Conservation (phyloP, 1,140 invertebrate genomes). For the Matsumurasca onukii region DNA sequence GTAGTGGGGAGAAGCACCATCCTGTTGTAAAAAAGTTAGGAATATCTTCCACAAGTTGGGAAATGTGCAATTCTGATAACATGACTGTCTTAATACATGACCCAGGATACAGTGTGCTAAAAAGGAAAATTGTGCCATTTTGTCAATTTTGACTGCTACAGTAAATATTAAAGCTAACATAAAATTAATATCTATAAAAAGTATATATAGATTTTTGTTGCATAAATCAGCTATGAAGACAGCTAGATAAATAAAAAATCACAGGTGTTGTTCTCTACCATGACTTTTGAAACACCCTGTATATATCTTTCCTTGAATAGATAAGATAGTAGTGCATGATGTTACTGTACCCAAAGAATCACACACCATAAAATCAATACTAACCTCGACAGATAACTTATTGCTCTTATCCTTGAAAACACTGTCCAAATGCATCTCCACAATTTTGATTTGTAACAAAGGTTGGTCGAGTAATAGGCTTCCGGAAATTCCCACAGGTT, state of each 20-base stretch:
- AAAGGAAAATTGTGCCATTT: no score
- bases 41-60: no score
- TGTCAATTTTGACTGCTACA: no score
- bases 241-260: background rate
- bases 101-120: no score
- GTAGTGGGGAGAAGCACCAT: no score
- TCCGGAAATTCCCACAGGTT: no score
- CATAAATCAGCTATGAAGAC: background rate
- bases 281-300: background rate
- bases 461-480: no score
- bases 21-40: no score
- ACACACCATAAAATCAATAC: background rate
- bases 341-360: background rate
- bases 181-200: no score
- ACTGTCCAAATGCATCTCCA: constrained; percentile 7
- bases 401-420: background rate
- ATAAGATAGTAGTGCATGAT: background rate
- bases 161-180: no score
- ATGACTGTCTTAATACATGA: no score
- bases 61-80: no score
- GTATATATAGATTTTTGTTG: background rate
- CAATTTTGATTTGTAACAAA: background rate
- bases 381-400: background rate
- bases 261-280: background rate
- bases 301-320: background rate